Evolutionary conservation across 1,140 invertebrate species (phyloP), one percentile per base, ranked within the genome.

Genomic region (Sitobion miscanthi): DNA sequence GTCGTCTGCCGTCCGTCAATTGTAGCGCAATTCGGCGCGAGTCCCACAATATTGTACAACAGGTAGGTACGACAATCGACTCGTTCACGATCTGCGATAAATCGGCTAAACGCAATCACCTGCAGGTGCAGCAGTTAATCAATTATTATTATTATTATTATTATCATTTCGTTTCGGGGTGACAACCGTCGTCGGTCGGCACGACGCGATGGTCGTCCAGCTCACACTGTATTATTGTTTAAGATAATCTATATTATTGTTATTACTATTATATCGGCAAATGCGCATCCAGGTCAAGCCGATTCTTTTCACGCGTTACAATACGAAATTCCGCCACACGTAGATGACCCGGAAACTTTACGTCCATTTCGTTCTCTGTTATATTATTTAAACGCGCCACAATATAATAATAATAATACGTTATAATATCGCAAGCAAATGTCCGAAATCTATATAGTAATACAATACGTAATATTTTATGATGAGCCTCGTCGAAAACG

Each of bases 291-390:
- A 86, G 85, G 85, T 86, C 83, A 49, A 86, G 42, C 85, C 85
- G n/a, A 86, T 86, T 86, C 85, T 47, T 47, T 86, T 86, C 85
- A 86, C 85, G 42, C 83, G 42, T 25, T 85, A 85, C 83, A 85
- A 85, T 85, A 85, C 83, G 21, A 85, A 42, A 85, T 85, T 85
- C 83, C 83, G 45, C 8, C 42, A 85, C 38, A 85, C 21, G 23
- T 25, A 25, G 38, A 85, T 85, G 83, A 85, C 83, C 35, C 83
- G 83, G 38, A 85, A 85, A 85, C 83, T 85, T 85, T 85, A 38
- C 83, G 8, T 42, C 38, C 20, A 77, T 85, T 85, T 85, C 21
- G 83, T 25, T 45, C 38, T 85, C 38, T 83, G 42, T 42, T 42
- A 83, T 38, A 38, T 14, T 83, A 42, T n/a, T 77, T n/a, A 69